Conservation (phyloP, 2,888 invertebrate species). For the Ischnus inquisitorius region DNA sequence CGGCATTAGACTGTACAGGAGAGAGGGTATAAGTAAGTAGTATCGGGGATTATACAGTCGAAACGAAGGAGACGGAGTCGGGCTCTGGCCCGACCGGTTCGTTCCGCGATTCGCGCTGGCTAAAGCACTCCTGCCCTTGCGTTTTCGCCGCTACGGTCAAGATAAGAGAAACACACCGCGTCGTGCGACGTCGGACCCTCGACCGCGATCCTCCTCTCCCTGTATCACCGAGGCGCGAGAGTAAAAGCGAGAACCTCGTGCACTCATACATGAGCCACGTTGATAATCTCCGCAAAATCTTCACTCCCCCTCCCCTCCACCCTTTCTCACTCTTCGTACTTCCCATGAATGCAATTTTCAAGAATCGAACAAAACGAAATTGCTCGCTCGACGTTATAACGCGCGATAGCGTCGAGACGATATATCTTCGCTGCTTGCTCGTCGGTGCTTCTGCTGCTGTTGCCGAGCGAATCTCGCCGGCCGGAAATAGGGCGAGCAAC, state of each 20-base stretch:
- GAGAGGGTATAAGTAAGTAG: not conserved
- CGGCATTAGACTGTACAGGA: not conserved
- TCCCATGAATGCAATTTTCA: not conserved
- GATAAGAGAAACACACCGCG: slow-evolving; percentile 40
- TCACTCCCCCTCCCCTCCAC: not conserved
- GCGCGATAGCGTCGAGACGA: not conserved
- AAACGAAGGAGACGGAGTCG: slow-evolving; percentile 40
- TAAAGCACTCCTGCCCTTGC: slow-evolving; percentile 34
- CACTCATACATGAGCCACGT: not conserved
- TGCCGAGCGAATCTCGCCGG: slow-evolving; percentile 76
- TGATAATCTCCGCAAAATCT: not conserved
- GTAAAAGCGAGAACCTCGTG: slow-evolving; percentile 4
- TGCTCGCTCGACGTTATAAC: not conserved
- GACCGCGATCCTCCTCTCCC: slow-evolving; percentile 23
- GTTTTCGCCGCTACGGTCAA: slow-evolving; percentile 47
- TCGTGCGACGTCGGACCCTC: not conserved
- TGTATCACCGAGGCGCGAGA: not conserved
- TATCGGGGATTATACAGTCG: slow-evolving; percentile 40
- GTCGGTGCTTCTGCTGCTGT: slow-evolving; percentile 65
- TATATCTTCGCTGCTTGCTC: slow-evolving; percentile 1
- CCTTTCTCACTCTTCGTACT: not conserved
- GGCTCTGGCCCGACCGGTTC: slow-evolving; percentile 52
- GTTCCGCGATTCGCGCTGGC: slow-evolving; percentile 52
- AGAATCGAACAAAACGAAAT: not conserved
- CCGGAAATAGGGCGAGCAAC: slow-evolving; percentile 75